A percentile compares a stretch with the other conserved stretches of the same genome.
Conservation (phyloP, 2,888 invertebrate genomes). For the Aplocera efformata region DNA sequence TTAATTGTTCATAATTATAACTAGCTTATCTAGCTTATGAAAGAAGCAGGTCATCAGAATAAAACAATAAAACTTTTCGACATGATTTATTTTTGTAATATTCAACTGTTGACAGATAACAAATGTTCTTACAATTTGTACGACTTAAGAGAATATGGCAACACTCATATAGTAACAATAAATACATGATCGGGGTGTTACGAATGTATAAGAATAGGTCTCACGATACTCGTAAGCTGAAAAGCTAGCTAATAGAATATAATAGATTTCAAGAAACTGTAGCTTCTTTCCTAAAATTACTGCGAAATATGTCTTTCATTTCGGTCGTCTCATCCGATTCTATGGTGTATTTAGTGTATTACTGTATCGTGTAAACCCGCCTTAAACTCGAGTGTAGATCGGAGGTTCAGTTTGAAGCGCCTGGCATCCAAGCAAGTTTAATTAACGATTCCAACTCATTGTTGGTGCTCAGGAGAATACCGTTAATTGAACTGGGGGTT, state of each 20-base stretch:
- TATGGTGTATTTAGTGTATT: too few species aligned
- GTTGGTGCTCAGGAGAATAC: constrained; percentile 12
- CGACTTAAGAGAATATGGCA: constrained; percentile 81
- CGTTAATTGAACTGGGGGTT: constrained; percentile 17
- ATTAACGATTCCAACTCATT: constrained; percentile 16
- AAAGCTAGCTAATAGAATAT: neutral
- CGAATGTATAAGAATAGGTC: constrained; percentile 17
- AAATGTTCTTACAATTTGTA: constrained; percentile 80
- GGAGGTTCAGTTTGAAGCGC: constrained; percentile 28
- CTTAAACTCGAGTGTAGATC: constrained; percentile 25
- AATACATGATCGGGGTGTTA: constrained; percentile 56
- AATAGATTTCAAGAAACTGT: too few species aligned
- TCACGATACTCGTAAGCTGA: constrained; percentile 9
- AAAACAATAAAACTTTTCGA: constrained; percentile 51
- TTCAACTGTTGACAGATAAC: constrained; percentile 81
- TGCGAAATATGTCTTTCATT: too few species aligned
- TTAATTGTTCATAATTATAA: too few species aligned
- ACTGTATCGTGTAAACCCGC: constrained; percentile 9
- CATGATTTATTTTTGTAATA: constrained; percentile 78
- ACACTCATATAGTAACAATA: constrained; percentile 78
- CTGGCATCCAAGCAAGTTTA: constrained; percentile 29
- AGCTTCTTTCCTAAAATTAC: too few species aligned
- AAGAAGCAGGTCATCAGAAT: constrained; percentile 28
- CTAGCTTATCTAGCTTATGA: too few species aligned
- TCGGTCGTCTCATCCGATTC: too few species aligned